Percentiles rank a stretch among this genome's conserved stretches.
These are phyloP conservation scores for Biston stratarius DNA, from an alignment of 2,888 invertebrate genomes.

Conservation along the genomic window DNA sequence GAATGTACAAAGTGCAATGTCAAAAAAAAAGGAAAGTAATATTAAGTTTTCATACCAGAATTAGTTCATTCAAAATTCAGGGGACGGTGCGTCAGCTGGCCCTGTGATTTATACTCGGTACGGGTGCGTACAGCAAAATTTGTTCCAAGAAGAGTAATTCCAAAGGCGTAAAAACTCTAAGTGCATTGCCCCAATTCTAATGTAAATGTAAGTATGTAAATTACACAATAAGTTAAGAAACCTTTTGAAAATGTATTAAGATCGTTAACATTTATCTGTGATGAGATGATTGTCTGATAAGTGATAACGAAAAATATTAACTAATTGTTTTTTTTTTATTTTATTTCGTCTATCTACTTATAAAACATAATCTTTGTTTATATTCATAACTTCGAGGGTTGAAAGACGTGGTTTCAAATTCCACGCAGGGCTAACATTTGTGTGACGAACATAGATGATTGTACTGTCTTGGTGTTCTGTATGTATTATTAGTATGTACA, in stretches of 20 bases:
- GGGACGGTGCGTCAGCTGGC: conserved; percentile 71
- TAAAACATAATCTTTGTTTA: too few relatives aligned
- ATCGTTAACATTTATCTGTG: not conserved
- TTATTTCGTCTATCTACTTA: too few relatives aligned
- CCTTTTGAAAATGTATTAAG: not conserved
- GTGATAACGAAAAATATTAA: too few relatives aligned
- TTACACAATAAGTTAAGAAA: not conserved
- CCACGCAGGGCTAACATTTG: too few relatives aligned
- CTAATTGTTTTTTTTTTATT: too few relatives aligned
- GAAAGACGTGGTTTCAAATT: too few relatives aligned
- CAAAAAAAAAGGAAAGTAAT: conserved; percentile 49
- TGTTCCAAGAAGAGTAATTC: conserved; percentile 46
- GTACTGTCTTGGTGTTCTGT: too few relatives aligned
- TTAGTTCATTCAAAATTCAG: conserved; percentile 74
- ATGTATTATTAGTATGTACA: too few relatives aligned
- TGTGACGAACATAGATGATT: too few relatives aligned
- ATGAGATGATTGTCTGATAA: not conserved
- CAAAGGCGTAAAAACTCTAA: conserved; percentile 40
- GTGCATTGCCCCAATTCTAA: conserved; percentile 2
- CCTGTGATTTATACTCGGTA: conserved; percentile 72
- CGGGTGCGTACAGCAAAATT: conserved; percentile 65
- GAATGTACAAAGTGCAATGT: too few relatives aligned
- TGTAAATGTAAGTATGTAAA: conserved; percentile 7
- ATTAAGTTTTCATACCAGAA: conserved; percentile 55
- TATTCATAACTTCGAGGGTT: too few relatives aligned